Base-by-base conservation (phyloP, 2,797 vertebrate species). In the Pipistrellus kuhlii region DNA sequence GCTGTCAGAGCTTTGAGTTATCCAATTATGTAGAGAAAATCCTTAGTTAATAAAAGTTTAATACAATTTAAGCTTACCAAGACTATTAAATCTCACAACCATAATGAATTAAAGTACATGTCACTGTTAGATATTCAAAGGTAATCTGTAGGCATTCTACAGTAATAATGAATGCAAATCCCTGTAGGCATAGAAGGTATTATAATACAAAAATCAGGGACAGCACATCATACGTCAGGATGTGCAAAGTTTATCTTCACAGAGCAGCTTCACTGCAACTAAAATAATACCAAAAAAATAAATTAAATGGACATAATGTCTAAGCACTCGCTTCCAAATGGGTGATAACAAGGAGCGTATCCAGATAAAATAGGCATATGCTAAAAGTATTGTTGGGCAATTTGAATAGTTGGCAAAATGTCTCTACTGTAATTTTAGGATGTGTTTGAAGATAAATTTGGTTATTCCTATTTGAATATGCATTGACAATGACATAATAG, bases 11-110 rank as follows among this genome's bases (percentile, higher is more conserved):
- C 92, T 97, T 98, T 96, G 86, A 90, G 41, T 96, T 98, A 97
- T 97, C 98, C 97, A 97, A 96, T 97, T 98, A 97, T 15, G 93
- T 15, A 69, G 59, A 97, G 91, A 98, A 98, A 97, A 97, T 96
- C 94, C 87, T 94, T 94, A 94, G 85, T 97, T 98, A 97, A 98
- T 97, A 95, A 97, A 98, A 97, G 44, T 97, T 97, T 96, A 97
- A 98, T 97, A 96, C 69, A 97, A 96, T 95, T 97, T 97, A 97
- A 98, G 82, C 97, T 97, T 97, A 81, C 80, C 84, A 97, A 96
- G 76, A 95, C 88, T 94, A 96, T 97, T 98, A 98, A 97, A 97
- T 97, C 94, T 96, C 94, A 96, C 78, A 97, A 25, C 76, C 27
- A 3, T 96, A 98, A 97, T 97, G 27, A 97, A 95, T 97, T 95